Evolutionary conservation across 1,140 invertebrate species (phyloP).

Genomic region (Drosophila ironensis): DNA sequence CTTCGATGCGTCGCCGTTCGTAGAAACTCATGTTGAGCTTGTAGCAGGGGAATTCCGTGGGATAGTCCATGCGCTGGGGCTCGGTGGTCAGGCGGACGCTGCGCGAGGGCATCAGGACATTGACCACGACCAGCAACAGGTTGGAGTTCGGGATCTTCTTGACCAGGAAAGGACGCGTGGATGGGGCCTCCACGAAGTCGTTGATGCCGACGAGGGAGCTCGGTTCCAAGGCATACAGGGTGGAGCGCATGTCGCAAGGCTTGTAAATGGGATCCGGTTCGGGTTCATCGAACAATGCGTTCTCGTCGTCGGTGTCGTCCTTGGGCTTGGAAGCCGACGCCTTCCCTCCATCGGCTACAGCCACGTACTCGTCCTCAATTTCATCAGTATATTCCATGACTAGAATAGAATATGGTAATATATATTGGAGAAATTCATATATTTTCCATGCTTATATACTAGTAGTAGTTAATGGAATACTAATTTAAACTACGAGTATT

Average conservation of each 20-base stretch:
- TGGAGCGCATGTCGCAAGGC: slow-evolving; percentile 86
- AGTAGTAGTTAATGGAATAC: no score
- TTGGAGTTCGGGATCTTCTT: slow-evolving; percentile 90
- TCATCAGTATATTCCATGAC: slow-evolving; percentile 73
- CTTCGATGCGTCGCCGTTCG: slow-evolving; percentile 85
- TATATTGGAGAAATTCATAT: no score
- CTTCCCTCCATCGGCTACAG: slow-evolving; percentile 64
- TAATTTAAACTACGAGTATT: no score
- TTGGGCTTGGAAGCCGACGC: slow-evolving; percentile 66
- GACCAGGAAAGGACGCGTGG: slow-evolving; percentile 85
- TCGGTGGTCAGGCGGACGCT: slow-evolving; percentile 76
- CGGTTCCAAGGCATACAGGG: slow-evolving; percentile 87
- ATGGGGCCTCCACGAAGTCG: slow-evolving; percentile 74
- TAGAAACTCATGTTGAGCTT: slow-evolving; percentile 88
- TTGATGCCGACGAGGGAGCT: slow-evolving; percentile 83
- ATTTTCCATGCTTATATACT: no score
- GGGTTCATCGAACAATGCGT: slow-evolving; percentile 64
- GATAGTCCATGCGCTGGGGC: slow-evolving; percentile 81
- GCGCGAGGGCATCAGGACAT: slow-evolving; percentile 79
- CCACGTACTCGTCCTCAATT: slow-evolving; percentile 71
- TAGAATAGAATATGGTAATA: slow-evolving; percentile 2
- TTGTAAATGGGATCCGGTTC: slow-evolving; percentile 80
- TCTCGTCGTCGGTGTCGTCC: slow-evolving; percentile 80
- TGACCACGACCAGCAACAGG: slow-evolving; percentile 88
- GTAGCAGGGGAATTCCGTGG: slow-evolving; percentile 86